phyloP scores from a whole-genome alignment of 2,797 vertebrate species.

The Rhabdophis nuchalis region DNA sequence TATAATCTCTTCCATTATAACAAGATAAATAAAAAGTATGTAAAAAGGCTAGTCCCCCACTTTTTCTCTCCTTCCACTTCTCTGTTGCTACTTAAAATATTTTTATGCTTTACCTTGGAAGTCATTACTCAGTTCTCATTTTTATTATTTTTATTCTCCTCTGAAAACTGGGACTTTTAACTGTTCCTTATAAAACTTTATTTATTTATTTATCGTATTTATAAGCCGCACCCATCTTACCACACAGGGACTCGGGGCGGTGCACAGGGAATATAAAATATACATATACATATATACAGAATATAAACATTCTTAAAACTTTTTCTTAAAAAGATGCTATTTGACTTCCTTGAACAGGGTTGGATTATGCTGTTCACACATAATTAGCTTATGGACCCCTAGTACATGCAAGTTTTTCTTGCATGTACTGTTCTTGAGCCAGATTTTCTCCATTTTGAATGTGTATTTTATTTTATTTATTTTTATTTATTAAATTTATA shows the following conservation, averaged over 20 bases:
- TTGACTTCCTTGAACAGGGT: background rate
- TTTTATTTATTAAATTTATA: no score
- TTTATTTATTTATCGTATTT: no score
- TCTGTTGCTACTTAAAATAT: background rate
- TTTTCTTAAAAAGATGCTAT: no score
- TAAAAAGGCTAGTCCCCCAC: background rate
- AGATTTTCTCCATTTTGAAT: background rate
- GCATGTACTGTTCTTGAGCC: background rate
- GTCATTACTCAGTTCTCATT: background rate
- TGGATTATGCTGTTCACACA: background rate
- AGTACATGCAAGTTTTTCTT: background rate
- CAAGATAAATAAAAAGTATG: background rate
- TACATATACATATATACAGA: no score
- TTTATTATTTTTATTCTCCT: background rate
- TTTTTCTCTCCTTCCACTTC: background rate
- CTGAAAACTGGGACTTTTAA: background rate
- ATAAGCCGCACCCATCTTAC: no score
- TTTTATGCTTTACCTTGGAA: background rate
- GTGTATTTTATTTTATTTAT: no score
- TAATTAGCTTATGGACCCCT: background rate
- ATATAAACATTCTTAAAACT: no score
- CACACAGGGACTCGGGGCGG: no score
- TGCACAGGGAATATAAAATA: no score
- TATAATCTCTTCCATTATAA: background rate
- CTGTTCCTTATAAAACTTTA: background rate